phyloP scores from a whole-genome alignment of 2,888 invertebrate species.

The Rugalucina vietnamica region DNA sequence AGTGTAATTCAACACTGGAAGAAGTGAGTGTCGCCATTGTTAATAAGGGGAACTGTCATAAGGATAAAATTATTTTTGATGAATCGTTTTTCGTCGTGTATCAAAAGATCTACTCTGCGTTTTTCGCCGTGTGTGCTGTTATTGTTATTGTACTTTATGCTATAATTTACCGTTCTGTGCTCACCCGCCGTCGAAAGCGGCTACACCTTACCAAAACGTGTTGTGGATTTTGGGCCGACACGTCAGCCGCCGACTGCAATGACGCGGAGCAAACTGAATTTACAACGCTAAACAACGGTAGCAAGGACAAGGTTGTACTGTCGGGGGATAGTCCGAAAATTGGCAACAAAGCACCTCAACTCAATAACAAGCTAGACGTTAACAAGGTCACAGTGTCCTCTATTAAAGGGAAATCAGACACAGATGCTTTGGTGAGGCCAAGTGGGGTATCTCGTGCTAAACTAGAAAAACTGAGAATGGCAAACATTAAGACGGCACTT shows the following conservation, averaged over 20 bases:
- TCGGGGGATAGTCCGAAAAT: background rate
- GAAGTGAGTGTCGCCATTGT: background rate
- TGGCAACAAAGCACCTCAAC: background rate
- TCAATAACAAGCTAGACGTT: background rate
- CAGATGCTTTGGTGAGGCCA: constrained; percentile 60
- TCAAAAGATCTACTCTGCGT: constrained; percentile 78
- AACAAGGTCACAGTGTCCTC: background rate
- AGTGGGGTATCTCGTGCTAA: constrained; percentile 56
- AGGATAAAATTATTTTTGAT: constrained; percentile 48
- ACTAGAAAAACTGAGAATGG: constrained; percentile 77
- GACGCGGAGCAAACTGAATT: constrained; percentile 68
- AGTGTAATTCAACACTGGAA: background rate
- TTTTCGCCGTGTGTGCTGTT: constrained; percentile 80
- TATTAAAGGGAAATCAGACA: constrained; percentile 32
- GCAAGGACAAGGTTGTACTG: constrained; percentile 32
- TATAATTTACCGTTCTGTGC: constrained; percentile 76
- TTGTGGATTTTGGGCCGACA: constrained; percentile 61
- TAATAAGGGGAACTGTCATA: constrained; percentile 44
- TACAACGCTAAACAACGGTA: constrained; percentile 59
- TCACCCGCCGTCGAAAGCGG: constrained; percentile 62
- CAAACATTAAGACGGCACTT: constrained; percentile 83
- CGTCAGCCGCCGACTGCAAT: constrained; percentile 43
- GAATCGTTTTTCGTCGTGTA: constrained; percentile 65
- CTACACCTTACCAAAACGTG: constrained; percentile 63
- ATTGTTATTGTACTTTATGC: constrained; percentile 81